Base-by-base conservation (phyloP, 2,888 invertebrate genomes). In the Lasioglossum vierecki region DNA sequence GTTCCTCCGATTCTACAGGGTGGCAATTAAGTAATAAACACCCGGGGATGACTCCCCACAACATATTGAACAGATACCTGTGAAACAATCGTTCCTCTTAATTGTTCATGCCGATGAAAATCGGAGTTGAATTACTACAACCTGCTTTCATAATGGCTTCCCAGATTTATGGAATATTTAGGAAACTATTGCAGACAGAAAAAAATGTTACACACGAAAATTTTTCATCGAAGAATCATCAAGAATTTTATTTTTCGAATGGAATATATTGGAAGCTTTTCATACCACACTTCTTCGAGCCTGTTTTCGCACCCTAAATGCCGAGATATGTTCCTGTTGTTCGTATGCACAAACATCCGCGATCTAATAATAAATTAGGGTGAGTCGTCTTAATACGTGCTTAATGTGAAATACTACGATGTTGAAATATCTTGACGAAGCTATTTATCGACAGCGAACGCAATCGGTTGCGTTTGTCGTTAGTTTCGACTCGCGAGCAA, bases 1-100 rank as follows among this genome's bases (percentile, higher is more conserved):
- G 83, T 76, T 66, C 66, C 73, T 68, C 41, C 71, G 71, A 77
- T 72, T 41, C 13, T 85, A 46, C n/a, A 70, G 74, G 57, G 13
- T 63, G 63, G 6, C 30, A 30, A 30, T 15, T 18, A 30, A 18
- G 35, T 63, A 63, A 63, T 63, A 63, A 30, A 63, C 63, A 18
- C 8, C 30, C 18, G 8, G 18, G 35, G 35, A 30, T 63, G 6
- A 63, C 30, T 53, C 53, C 53, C 49, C 22, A 22, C 49, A 22
- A 22, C 8, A 57, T n/a, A n/a, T 57, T 2, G 57, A 1, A 57
- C 11, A n/a, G 57, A 53, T 22, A 53, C 53, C 22, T 22, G n/a
- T 4, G n/a, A n/a, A 3, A n/a, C 9, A 1, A 22, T n/a, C 9
- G 9, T n/a, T 9, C 57, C 22, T 3, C n/a, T 9, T n/a, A 53